Conservation (phyloP, 2,797 vertebrate genomes). For the Enteromius radiatus region DNA sequence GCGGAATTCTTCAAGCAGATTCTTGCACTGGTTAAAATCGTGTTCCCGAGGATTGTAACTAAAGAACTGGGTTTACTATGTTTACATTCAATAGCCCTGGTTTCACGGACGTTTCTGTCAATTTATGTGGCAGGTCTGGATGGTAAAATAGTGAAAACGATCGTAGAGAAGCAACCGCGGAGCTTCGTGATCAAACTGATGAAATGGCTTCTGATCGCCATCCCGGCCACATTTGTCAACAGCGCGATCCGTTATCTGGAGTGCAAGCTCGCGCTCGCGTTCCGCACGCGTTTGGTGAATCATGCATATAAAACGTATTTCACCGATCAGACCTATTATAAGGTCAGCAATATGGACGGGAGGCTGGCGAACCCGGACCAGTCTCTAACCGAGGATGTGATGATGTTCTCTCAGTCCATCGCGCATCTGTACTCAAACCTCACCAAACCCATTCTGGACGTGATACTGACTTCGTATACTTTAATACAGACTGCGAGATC, state of each 20-base stretch:
- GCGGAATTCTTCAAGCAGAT: slow-evolving; percentile 90
- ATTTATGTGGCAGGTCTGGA: slow-evolving; percentile 96
- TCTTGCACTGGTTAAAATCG: slow-evolving; percentile 85
- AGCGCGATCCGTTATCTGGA: slow-evolving; percentile 96
- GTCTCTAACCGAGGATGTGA: slow-evolving; percentile 95
- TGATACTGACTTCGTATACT: slow-evolving; percentile 93
- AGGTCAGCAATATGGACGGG: slow-evolving; percentile 94
- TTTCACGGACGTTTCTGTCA: slow-evolving; percentile 95
- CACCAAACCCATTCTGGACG: slow-evolving; percentile 96
- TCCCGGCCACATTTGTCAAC: slow-evolving; percentile 98
- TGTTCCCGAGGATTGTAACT: slow-evolving; percentile 89
- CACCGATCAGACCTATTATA: slow-evolving; percentile 93
- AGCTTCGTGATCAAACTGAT: slow-evolving; percentile 88
- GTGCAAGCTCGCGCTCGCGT: slow-evolving; percentile 93
- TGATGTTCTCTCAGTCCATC: slow-evolving; percentile 96
- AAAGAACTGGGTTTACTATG: slow-evolving; percentile 88
- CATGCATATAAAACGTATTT: slow-evolving; percentile 95
- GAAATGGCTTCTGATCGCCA: slow-evolving; percentile 95
- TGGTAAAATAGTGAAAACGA: slow-evolving; percentile 95
- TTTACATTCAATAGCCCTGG: slow-evolving; percentile 89
- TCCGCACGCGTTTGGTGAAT: slow-evolving; percentile 92
- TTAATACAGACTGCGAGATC: slow-evolving; percentile 91
- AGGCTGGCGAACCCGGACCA: slow-evolving; percentile 96
- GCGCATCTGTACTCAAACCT: slow-evolving; percentile 97
- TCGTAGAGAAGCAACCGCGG: slow-evolving; percentile 91